These are phyloP conservation scores for Cinclus mexicanus DNA, from an alignment of 2,113 vertebrate species.

Conservation along the genomic window DNA sequence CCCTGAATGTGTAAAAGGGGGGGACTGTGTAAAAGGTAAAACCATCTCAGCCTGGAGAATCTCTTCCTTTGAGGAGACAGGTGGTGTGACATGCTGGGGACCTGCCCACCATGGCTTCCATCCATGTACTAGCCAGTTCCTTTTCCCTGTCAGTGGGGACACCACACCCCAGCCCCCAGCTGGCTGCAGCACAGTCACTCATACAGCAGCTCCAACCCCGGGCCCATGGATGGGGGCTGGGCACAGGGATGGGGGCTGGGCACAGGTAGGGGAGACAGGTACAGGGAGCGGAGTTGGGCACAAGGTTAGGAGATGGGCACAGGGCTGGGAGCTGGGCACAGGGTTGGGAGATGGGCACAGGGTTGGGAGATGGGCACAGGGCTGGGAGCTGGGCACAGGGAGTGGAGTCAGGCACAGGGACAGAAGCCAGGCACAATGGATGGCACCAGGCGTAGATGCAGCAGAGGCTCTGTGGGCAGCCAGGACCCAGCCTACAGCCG, in stretches of 20 bases:
- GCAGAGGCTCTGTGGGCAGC: too few relatives aligned
- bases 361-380: accelerated
- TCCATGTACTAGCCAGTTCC: not conserved
- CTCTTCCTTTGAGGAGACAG: not conserved
- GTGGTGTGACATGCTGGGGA: accelerated
- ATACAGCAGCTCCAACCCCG: accelerated
- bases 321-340: accelerated
- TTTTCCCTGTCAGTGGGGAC: accelerated
- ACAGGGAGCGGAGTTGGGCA: accelerated
- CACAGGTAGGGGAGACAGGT: not conserved
- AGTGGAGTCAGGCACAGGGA: too few relatives aligned
- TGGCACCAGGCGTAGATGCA: too few relatives aligned
- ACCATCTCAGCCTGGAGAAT: not conserved
- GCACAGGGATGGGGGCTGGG: too few relatives aligned
- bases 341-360: accelerated
- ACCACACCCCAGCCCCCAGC: too few relatives aligned
- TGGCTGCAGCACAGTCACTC: accelerated
- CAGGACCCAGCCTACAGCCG: too few relatives aligned
- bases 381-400: accelerated
- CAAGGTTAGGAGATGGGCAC: not conserved
- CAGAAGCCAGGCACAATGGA: too few relatives aligned
- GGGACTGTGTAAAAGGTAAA: not conserved
- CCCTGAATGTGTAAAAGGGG: too few relatives aligned
- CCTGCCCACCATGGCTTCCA: not conserved
- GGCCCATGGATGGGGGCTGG: accelerated